A percentile compares a stretch with the other conserved stretches of the same genome.
phyloP scores from a whole-genome alignment of 2,888 invertebrate genomes.

The Dryocosmus kuriphilus region DNA sequence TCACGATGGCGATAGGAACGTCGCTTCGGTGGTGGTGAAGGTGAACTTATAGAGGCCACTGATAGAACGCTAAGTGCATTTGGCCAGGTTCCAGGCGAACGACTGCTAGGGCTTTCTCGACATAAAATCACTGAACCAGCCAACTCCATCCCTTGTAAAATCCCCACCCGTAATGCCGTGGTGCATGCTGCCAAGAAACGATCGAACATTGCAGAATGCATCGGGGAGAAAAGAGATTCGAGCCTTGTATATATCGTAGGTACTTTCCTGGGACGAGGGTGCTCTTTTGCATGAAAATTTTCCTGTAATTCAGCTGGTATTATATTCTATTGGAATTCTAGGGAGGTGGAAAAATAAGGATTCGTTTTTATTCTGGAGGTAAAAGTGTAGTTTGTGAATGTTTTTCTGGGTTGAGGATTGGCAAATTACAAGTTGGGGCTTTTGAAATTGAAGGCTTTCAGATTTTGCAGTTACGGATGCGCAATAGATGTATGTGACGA shows the following conservation, averaged over 20 bases:
- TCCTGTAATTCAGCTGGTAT: conserved; percentile 2
- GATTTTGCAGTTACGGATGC: neutral
- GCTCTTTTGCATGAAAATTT: conserved; percentile 17
- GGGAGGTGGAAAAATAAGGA: neutral
- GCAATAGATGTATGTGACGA: neutral
- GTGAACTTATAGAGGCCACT: conserved; percentile 60
- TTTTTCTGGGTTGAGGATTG: neutral
- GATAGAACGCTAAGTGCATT: conserved; percentile 75
- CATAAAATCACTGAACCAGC: conserved; percentile 62
- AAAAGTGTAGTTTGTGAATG: neutral
- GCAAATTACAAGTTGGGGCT: neutral
- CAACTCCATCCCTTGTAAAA: conserved; percentile 33
- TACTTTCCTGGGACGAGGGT: neutral
- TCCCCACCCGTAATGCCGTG: conserved; percentile 5
- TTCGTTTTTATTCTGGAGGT: neutral
- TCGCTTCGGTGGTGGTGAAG: conserved; percentile 30
- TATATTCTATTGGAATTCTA: neutral
- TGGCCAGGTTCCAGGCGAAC: conserved; percentile 71
- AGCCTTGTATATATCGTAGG: conserved; percentile 2
- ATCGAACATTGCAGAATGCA: conserved; percentile 27
- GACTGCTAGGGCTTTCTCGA: conserved; percentile 59
- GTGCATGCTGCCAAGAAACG: conserved; percentile 34
- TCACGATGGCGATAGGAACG: conserved; percentile 12
- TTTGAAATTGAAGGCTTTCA: neutral
- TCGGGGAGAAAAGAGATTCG: conserved; percentile 4